Percentiles rank a stretch among this genome's conserved stretches.
Evolutionary conservation across 2,113 vertebrate species (phyloP).

Genomic region (Dinomys branickii): DNA sequence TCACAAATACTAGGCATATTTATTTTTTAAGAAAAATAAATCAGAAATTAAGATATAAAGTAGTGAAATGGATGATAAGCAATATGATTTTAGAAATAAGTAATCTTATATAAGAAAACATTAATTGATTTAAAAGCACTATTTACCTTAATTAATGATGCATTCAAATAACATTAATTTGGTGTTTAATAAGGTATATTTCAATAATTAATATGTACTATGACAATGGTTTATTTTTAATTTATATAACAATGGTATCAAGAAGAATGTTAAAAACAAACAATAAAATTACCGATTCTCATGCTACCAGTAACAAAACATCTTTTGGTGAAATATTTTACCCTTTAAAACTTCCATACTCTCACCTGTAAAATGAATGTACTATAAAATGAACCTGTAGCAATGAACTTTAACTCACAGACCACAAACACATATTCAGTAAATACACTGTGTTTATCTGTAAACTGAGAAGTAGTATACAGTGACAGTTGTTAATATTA

Average conservation of each 20-base stretch:
- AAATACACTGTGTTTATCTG: background rate
- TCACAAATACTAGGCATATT: background rate
- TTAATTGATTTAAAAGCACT: background rate
- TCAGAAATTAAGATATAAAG: background rate
- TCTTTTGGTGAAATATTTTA: background rate
- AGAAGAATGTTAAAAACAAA: constrained; percentile 8
- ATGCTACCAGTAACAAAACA: background rate
- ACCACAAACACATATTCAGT: background rate
- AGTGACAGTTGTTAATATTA: background rate
- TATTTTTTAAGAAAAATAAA: background rate
- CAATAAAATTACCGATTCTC: background rate
- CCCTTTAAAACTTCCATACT: background rate
- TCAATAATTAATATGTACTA: background rate
- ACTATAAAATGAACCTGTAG: background rate
- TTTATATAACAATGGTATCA: background rate
- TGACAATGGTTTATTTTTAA: background rate
- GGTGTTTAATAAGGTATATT: background rate
- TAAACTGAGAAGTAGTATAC: background rate
- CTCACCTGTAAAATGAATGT: background rate
- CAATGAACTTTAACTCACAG: background rate
- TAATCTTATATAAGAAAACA: background rate
- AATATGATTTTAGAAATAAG: background rate
- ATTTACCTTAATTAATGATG: background rate
- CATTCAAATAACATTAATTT: background rate
- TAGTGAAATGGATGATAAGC: background rate